phyloP scores from a whole-genome alignment of 1,140 invertebrate genomes.

The Palaemon carinicauda region DNA sequence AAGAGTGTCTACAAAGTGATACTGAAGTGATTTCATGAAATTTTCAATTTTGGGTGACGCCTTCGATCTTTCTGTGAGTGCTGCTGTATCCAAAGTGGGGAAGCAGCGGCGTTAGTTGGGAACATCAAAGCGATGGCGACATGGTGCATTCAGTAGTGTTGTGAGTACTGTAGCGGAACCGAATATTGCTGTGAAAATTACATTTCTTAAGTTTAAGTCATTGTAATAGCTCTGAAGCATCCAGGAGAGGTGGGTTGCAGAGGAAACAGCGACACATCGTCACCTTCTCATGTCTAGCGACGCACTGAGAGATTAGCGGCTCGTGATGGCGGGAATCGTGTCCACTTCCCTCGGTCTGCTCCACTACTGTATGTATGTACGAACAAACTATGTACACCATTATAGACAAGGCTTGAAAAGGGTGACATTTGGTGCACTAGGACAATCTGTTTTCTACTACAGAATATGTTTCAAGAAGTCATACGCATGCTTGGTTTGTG shows the following conservation, averaged over 20 bases:
- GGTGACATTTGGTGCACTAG: too few relatives aligned
- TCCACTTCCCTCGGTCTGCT: conserved; percentile 13
- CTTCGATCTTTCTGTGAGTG: conserved; percentile 50
- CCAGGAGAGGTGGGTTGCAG: conserved; percentile 31
- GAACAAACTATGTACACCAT: background rate
- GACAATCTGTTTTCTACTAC: too few relatives aligned
- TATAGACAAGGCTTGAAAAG: too few relatives aligned
- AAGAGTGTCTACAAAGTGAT: conserved; percentile 24
- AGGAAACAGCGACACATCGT: background rate
- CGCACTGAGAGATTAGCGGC: conserved; percentile 44
- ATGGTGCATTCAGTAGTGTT: background rate
- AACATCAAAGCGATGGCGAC: conserved; percentile 11
- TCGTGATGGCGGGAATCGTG: conserved; percentile 37
- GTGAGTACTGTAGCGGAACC: conserved; percentile 41
- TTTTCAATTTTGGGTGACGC: conserved; percentile 53
- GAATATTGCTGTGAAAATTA: conserved; percentile 3
- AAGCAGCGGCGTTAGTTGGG: background rate
- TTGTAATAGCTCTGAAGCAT: background rate
- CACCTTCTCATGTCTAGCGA: conserved; percentile 35
- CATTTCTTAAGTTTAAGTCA: background rate
- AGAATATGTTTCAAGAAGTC: too few relatives aligned
- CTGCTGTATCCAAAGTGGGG: conserved; percentile 41
- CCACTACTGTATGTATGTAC: background rate
- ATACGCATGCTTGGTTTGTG: too few relatives aligned
- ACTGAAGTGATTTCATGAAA: conserved; percentile 34